Evolutionary conservation across 2,113 vertebrate species (phyloP), one percentile per base, ranked within the genome.

Genomic region (Grammomys dolichurus): DNA sequence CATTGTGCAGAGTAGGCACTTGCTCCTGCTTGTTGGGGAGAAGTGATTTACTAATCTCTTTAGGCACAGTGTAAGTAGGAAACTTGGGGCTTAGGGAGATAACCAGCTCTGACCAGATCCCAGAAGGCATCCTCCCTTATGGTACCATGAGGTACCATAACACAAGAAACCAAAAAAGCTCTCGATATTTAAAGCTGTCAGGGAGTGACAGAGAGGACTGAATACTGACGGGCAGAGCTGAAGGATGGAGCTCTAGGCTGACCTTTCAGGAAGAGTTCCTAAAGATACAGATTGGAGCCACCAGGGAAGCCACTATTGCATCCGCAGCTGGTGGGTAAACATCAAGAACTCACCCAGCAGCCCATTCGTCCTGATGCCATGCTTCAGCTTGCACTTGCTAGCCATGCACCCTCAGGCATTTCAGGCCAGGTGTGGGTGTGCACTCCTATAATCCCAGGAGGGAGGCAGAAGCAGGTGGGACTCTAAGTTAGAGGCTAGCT

Each of bases 11-110:
- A 95, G 48, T 60, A 60, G 17, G 46, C 14, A 67, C 82, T 89
- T 94, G 81, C 87, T 43, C 48, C 28, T 78, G 69, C 82, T 89
- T 96, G 40, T 82, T 82, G 78, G 24, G 33, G 94, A 84, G 89
- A 92, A 87, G n/a, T 33, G 40, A 60, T 80, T 80, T 93, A 87
- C 87, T 89, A 94, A 95, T 89, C 89, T 78, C 84, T 14, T 65
- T 43, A 54, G 20, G 70, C 19, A 43, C 4, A 54, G 46, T 67
- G 6, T 90, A 93, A 94, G 69, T 78, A 89, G 72, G 82, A 94
- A 96, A 80, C 56, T n/a, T 84, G 85, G 75, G 77, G 76, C 86
- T 73, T 78, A 8, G 9, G 46, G 69, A 96, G 20, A 82, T 93
- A 89, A 85, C 8, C 94, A 87, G 51, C 56, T 89, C 51, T 77